Evolutionary conservation across 2,113 vertebrate species (phyloP).

Genomic region (Isurus oxyrinchus): DNA sequence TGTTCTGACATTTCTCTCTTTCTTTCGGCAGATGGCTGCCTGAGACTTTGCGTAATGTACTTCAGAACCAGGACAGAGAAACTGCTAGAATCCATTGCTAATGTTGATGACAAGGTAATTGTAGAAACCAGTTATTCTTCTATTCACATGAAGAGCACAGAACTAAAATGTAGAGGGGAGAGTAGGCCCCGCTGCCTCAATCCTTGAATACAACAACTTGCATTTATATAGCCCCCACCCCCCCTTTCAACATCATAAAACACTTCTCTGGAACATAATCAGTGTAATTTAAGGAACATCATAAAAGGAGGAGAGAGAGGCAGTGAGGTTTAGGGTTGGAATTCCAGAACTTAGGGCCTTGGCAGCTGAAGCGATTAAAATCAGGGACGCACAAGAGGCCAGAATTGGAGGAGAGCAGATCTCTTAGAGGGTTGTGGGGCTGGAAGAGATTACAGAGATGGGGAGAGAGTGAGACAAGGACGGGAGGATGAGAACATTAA

Average conservation of each 20-base stretch:
- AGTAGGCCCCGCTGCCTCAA: background rate
- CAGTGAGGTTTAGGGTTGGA: background rate
- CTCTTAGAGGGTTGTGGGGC: no score
- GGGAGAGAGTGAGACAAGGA: background rate
- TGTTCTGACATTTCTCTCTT: constrained; percentile 13
- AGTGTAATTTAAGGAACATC: background rate
- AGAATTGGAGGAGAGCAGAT: background rate
- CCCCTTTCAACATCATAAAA: background rate
- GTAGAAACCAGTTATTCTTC: background rate
- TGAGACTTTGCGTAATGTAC: constrained; percentile 54
- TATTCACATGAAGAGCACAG: background rate
- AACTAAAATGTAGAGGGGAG: background rate
- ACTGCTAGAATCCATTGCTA: constrained; percentile 50
- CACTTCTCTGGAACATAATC: background rate
- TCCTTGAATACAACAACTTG: background rate
- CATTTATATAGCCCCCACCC: background rate
- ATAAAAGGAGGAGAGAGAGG: background rate
- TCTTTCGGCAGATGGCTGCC: background rate
- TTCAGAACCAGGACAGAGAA: constrained; percentile 46
- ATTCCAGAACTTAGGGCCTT: background rate
- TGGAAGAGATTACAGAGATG: background rate
- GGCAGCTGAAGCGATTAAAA: background rate
- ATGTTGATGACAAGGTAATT: constrained; percentile 70
- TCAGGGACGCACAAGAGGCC: background rate
- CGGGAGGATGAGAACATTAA: background rate